Base-by-base conservation (phyloP, 2,888 invertebrate species). In the Tachina lurida region DNA sequence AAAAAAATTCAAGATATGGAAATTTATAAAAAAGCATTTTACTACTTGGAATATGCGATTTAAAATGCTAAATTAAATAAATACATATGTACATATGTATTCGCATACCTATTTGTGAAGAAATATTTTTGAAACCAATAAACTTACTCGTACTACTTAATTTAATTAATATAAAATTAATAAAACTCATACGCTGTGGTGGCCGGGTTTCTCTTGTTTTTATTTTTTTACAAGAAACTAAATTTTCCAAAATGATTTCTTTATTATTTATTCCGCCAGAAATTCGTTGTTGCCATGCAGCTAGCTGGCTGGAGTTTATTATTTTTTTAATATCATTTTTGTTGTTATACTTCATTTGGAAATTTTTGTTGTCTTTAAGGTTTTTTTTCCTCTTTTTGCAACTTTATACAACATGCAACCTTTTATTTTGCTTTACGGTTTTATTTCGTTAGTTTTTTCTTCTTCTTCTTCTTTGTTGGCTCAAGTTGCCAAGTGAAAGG, bases 401-500 rank as follows among this genome's bases (percentile, higher is more conserved):
- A 49, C 49, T 65, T 56, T 13, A 68, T 22, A 74, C 75, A 81
- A 81, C 81, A 75, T 81, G 81, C 76, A 83, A 83, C 65, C 71
- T 83, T 83, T 71, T 70, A 56, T 58, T 70, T 54, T 63, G 56
- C 70, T 82, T 83, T 77, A 71, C 49, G 76, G 49, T 73, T 71
- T 65, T 71, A 65, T 65, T 80, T 74, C 74, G 71, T 65, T 76
- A 58, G 58, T 17, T 22, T 17, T 22, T n/a, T 76, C 68, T 74
- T 49, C 60, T 10, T 60, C 10, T 54, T 4, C 52, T 47, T 63
- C 31, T 58, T 22, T 47, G 31, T 45, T 65, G 65, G 31, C 67
- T 78, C 39, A 73, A 62, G 76, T 71, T 86, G 86, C 79, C 73
- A 86, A 86, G 86, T 86, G 84, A 86, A 86, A 84, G 84, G 86